Conservation (phyloP, 2,113 vertebrate species). For the Indri indri region DNA sequence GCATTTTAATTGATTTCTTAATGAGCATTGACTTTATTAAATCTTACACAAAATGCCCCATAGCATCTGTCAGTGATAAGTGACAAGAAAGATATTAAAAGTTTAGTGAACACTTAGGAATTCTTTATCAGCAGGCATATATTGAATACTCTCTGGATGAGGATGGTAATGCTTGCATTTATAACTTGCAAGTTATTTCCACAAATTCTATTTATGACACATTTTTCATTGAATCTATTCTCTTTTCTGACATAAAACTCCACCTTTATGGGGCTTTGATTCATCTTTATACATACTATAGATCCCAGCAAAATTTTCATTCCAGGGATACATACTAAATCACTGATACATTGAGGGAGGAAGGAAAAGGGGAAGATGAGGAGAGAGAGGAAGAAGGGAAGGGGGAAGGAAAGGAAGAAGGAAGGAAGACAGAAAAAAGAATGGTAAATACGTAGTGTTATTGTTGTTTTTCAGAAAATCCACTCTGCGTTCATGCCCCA, state of each 20-base stretch:
- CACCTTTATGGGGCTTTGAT: constrained; percentile 15
- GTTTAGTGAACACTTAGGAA: constrained; percentile 51
- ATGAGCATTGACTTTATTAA: constrained; percentile 64
- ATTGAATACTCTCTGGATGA: constrained; percentile 32
- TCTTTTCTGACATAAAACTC: constrained; percentile 38
- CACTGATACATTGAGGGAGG: background rate
- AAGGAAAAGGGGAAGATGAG: background rate
- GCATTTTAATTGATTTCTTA: constrained; percentile 71
- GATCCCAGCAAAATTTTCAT: background rate
- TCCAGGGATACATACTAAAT: background rate
- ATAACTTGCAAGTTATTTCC: constrained; percentile 19
- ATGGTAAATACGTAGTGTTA: background rate
- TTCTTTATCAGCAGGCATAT: constrained; percentile 59
- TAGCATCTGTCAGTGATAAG: constrained; percentile 59
- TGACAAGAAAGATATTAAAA: constrained; percentile 64
- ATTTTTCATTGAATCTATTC: constrained; percentile 20
- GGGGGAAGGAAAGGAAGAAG: background rate
- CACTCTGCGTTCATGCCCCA: background rate
- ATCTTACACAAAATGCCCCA: constrained; percentile 56
- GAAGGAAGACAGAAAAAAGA: background rate
- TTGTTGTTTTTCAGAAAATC: constrained; percentile 16
- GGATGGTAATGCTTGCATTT: constrained; percentile 57
- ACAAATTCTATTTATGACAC: constrained; percentile 43
- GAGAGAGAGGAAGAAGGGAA: too few species aligned
- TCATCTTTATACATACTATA: background rate